A percentile compares a stretch with the other conserved stretches of the same genome.
These are phyloP conservation scores for Melanargia galathea DNA, from an alignment of 2,888 invertebrate species.

Conservation along the genomic window DNA sequence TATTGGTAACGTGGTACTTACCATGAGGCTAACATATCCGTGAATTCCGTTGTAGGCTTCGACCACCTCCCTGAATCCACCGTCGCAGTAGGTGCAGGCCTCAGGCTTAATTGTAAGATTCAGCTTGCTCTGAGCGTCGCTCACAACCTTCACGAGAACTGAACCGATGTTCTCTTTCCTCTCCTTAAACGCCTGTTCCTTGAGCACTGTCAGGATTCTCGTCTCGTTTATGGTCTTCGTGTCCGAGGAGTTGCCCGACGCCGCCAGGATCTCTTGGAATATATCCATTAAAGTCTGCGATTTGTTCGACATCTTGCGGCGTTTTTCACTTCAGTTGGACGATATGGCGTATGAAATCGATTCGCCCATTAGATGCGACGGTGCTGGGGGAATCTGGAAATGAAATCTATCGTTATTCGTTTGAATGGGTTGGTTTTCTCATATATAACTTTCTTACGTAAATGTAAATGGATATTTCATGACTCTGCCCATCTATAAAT, in stretches of 20 bases:
- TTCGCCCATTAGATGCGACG: conserved; percentile 21
- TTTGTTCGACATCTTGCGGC: conserved; percentile 66
- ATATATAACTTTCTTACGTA: neutral
- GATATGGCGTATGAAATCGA: conserved; percentile 12
- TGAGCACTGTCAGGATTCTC: conserved; percentile 63
- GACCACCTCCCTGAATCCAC: conserved; percentile 82
- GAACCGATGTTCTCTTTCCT: conserved; percentile 62
- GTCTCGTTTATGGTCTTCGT: conserved; percentile 61
- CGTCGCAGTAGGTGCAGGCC: conserved; percentile 82
- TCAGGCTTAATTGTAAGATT: conserved; percentile 61
- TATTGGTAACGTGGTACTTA: too few relatives aligned
- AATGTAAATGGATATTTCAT: too few relatives aligned
- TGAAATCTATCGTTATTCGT: conserved; percentile 3
- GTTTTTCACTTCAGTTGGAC: conserved; percentile 1
- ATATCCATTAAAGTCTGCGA: conserved; percentile 68
- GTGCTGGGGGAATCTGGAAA: conserved; percentile 29
- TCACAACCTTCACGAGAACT: conserved; percentile 65
- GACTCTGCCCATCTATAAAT: too few relatives aligned
- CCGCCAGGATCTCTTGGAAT: conserved; percentile 73
- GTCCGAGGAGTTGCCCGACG: conserved; percentile 69
- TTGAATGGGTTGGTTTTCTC: neutral
- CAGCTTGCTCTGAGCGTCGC: conserved; percentile 61
- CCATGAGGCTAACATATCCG: conserved; percentile 90
- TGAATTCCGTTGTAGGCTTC: conserved; percentile 87
- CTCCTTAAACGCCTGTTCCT: conserved; percentile 61